phyloP scores from a whole-genome alignment of 2,113 vertebrate species.

The Picathartes gymnocephalus region DNA sequence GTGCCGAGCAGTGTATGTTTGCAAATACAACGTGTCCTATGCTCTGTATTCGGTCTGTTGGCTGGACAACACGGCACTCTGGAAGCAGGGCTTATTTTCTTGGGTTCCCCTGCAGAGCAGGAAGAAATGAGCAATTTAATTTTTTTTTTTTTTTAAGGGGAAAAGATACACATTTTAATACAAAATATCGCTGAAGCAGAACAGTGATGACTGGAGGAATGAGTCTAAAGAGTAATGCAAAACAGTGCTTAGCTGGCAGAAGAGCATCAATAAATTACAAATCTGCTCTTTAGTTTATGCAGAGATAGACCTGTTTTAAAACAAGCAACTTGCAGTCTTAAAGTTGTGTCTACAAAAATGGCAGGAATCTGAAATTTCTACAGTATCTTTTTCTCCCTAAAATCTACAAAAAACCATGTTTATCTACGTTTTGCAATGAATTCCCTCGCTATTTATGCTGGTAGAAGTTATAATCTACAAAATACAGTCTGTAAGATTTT shows the following conservation, averaged over 20 bases:
- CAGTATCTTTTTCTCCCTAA: not conserved
- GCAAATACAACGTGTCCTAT: not conserved
- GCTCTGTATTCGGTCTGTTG: not conserved
- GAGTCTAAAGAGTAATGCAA: not conserved
- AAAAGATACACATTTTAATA: not conserved
- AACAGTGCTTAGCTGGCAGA: not conserved
- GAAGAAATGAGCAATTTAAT: not conserved
- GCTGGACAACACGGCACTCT: not conserved
- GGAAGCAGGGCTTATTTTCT: not conserved
- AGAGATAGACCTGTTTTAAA: conserved; percentile 11
- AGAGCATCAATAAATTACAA: conserved; percentile 19
- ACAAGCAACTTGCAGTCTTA: not conserved
- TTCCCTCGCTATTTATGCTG: not conserved
- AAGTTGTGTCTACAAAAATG: conserved; percentile 21
- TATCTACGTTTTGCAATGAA: conserved; percentile 16
- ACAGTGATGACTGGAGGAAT: not conserved
- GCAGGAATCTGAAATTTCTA: conserved; percentile 12
- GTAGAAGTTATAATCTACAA: not conserved
- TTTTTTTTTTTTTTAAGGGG: not conserved
- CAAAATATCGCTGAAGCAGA: not conserved
- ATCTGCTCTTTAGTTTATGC: not conserved
- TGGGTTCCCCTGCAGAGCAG: conserved; percentile 1
- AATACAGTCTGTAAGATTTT: not conserved
- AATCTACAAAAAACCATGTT: conserved; percentile 16
- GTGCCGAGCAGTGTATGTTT: not conserved